Evolutionary conservation across 2,113 vertebrate species (phyloP).

Genomic region (Heterochromis multidens): DNA sequence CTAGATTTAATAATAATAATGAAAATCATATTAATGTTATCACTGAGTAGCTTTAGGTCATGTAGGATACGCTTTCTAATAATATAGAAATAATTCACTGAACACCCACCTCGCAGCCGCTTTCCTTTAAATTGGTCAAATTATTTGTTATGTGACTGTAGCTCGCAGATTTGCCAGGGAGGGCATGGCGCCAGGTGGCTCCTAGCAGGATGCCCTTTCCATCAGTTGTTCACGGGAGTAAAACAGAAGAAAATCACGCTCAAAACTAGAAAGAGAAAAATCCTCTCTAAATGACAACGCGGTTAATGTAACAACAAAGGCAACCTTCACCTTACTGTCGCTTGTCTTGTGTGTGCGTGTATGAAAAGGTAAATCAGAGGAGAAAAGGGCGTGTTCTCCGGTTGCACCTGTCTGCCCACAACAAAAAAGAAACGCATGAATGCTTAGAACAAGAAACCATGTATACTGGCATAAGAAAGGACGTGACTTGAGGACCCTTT

Average conservation of each 20-base stretch:
- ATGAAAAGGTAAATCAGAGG: not conserved
- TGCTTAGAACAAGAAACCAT: not conserved
- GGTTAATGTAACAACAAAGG: not conserved
- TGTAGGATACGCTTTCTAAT: not conserved
- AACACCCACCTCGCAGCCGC: conserved; percentile 13
- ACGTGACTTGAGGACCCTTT: not conserved
- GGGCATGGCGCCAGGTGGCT: conserved; percentile 16
- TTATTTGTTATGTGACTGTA: not conserved
- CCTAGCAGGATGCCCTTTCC: conserved; percentile 35
- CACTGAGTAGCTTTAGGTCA: not conserved
- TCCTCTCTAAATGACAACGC: not conserved
- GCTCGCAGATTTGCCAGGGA: not conserved
- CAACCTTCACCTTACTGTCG: not conserved
- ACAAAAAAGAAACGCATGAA: not conserved
- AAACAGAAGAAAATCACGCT: not conserved
- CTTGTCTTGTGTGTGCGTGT: not conserved
- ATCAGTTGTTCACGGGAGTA: not conserved
- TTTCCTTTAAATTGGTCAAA: not conserved
- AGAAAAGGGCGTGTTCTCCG: not conserved
- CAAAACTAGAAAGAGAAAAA: not conserved
- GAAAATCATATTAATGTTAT: not conserved
- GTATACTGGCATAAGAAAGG: not conserved
- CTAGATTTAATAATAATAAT: not conserved
- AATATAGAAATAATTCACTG: not conserved
- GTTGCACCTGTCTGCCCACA: not conserved